Evolutionary conservation across 2,888 invertebrate species (phyloP).

Genomic region (Xestia xanthographa): DNA sequence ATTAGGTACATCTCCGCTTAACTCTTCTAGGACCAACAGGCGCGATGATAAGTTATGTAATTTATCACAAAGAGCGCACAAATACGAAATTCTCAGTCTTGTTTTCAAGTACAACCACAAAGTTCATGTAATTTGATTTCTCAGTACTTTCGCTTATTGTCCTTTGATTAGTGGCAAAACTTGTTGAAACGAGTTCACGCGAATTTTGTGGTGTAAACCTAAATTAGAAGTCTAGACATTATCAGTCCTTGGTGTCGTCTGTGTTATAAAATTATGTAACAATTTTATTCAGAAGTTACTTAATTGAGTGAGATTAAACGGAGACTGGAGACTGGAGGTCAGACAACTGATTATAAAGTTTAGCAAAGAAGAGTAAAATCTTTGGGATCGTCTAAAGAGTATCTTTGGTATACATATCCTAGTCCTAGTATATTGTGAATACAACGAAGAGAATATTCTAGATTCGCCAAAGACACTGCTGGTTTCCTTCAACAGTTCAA

Average conservation of each 20-base stretch:
- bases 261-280: conserved; percentile 27
- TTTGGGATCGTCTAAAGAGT: not conserved
- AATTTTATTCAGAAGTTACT: conserved; percentile 7
- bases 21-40: not conserved
- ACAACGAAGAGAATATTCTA: not conserved
- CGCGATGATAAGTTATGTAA: not conserved
- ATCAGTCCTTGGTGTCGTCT: conserved; percentile 14
- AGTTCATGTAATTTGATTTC: conserved; percentile 18
- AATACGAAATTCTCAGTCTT: not conserved
- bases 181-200: conserved; percentile 15
- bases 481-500: not conserved
- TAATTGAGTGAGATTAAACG: conserved; percentile 32
- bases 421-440: not conserved
- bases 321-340: conserved; percentile 17
- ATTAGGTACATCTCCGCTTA: not conserved
- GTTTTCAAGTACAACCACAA: conserved; percentile 13
- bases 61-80: not conserved
- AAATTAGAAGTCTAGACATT: conserved; percentile 32
- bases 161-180: conserved; percentile 15
- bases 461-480: not conserved
- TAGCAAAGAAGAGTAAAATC: not conserved
- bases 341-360: conserved; percentile 21
- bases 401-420: not conserved
- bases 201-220: conserved; percentile 27
- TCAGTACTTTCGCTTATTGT: conserved; percentile 15